Base-by-base conservation (phyloP, 2,797 vertebrate species). In the Lithobates sylvaticus region DNA sequence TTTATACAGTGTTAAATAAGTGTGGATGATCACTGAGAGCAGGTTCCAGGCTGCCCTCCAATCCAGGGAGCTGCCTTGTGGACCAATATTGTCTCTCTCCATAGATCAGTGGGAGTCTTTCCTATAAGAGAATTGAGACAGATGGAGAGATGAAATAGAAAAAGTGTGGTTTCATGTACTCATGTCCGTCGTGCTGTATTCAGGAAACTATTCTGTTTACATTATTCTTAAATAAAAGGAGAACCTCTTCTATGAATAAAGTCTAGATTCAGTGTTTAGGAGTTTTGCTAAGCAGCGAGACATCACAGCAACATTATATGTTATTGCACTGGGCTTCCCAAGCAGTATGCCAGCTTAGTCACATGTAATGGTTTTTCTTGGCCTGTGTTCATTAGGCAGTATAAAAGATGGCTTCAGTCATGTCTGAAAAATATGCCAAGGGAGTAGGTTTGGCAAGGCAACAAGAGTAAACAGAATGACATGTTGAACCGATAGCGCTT, bases 91-190 rank as follows among this genome's bases (percentile, higher is more conserved):
- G 74, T 47, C 75, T 64, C 36, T 64, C n/a, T 74, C 58, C 70
- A 39, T 71, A 12, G 58, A 65, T 78, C 64, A 54, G 77, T 80
- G 61, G 84, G 84, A 36, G 77, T 85, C 77, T 85, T 69, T 70
- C 50, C 76, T 29, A 69, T 83, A 81, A 32, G 68, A 81, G 79
- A 77, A 78, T 16, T 15, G 26, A 81, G 71, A 61, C 84, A 86
- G 78, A 76, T 86, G 84, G 78, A 76, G 58, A 76, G 67, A 79
- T 68, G 84, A 75, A 74, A 61, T 42, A 39, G 78, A 78, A 81
- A 75, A 81, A 44, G 65, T 34, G 39, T 32, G 29, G 2, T 79
- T 70, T 50, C 76, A 78, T 4, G 70, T 78, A 27, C n/a, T 74
- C 16, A 34, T 73, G 65, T 68, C n/a, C 73, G 50, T 68, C n/a